phyloP scores from a whole-genome alignment of 2,888 invertebrate species.

The Eupithecia exiguata region DNA sequence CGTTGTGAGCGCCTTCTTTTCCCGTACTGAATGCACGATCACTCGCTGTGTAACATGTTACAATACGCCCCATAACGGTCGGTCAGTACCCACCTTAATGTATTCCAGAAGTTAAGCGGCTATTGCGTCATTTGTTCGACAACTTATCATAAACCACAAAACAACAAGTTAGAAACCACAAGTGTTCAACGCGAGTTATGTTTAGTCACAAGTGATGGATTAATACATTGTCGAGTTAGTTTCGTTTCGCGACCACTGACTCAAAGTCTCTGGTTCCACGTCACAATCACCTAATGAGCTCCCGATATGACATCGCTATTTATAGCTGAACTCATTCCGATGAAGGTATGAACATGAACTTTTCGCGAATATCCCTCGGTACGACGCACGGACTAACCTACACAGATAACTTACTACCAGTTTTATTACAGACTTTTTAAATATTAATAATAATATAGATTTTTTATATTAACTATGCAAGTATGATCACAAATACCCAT shows the following conservation, averaged over 20 bases:
- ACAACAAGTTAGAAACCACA: conserved; percentile 1
- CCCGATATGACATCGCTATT: conserved; percentile 62
- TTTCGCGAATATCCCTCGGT: conserved; percentile 39
- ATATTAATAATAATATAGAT: conserved; percentile 72
- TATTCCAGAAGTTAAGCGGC: background rate
- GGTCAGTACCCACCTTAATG: background rate
- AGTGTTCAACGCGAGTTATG: background rate
- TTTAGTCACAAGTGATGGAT: background rate
- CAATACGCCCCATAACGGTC: background rate
- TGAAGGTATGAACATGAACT: conserved; percentile 40
- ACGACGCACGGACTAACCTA: conserved; percentile 53
- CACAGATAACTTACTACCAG: conserved; percentile 62
- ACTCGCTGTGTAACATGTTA: background rate
- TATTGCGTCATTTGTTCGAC: background rate
- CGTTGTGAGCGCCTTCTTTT: background rate
- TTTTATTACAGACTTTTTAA: conserved; percentile 68
- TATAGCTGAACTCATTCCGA: conserved; percentile 54
- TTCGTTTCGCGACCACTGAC: conserved; percentile 40
- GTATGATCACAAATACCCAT: conserved; percentile 81
- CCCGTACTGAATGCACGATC: background rate
- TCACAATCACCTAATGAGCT: conserved; percentile 56
- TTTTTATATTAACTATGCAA: conserved; percentile 78
- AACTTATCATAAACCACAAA: conserved; percentile 4
- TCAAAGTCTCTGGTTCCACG: conserved; percentile 40
- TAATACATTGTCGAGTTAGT: background rate